Percentiles rank a stretch among this genome's conserved stretches.
Conservation (phyloP, 2,888 invertebrate species). For the Yponomeuta plumbellus region DNA sequence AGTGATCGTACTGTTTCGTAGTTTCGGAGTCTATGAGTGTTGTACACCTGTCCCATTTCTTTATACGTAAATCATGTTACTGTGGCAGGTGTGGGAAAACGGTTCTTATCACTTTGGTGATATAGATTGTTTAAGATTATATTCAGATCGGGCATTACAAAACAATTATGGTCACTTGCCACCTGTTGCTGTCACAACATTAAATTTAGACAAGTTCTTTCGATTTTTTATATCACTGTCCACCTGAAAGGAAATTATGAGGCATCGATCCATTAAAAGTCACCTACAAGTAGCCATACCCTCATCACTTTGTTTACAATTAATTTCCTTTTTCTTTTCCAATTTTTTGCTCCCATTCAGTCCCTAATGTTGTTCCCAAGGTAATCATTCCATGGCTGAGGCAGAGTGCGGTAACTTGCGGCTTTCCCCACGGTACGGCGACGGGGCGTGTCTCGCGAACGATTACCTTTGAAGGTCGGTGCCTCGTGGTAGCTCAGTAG, state of each 20-base stretch:
- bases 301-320: too few species aligned
- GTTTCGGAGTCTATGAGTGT: slow-evolving; percentile 59
- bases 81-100: neutral
- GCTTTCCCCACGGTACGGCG: neutral
- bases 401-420: neutral
- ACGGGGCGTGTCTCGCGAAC: neutral
- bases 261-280: too few species aligned
- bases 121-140: too few species aligned
- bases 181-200: too few species aligned
- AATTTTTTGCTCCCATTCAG: neutral
- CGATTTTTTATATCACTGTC: too few species aligned
- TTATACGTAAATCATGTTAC: neutral
- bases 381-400: neutral
- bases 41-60: slow-evolving; percentile 28
- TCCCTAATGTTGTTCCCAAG: neutral
- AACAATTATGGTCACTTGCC: too few species aligned
- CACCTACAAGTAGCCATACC: too few species aligned
- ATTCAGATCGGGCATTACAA: too few species aligned
- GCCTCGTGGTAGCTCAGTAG: neutral
- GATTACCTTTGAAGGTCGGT: neutral
- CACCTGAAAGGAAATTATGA: too few species aligned
- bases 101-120: neutral
- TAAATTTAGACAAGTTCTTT: too few species aligned
- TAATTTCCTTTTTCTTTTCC: too few species aligned
- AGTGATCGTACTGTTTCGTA: slow-evolving; percentile 63